Conservation (phyloP, 2,888 invertebrate genomes). For the Dynastes maya region DNA sequence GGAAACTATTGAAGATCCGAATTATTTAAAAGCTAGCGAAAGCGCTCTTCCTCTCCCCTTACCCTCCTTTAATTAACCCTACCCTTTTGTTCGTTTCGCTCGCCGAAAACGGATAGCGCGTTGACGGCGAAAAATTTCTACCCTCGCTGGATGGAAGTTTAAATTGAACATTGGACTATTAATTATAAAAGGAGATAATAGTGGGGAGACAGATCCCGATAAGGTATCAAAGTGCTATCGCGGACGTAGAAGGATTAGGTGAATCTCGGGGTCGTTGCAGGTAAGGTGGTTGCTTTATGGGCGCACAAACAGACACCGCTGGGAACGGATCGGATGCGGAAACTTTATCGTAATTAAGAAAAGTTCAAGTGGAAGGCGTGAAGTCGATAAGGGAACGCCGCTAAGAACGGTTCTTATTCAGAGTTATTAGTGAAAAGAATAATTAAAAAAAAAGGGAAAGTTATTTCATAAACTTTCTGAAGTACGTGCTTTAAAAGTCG, state of each 20-base stretch:
- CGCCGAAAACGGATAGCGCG: not conserved
- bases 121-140: constrained; percentile 10
- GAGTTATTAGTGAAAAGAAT: not conserved
- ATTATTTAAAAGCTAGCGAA: constrained; percentile 3
- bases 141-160: constrained; percentile 11
- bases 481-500: not conserved
- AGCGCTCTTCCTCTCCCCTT: not conserved
- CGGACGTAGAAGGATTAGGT: not conserved
- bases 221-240: constrained; percentile 25
- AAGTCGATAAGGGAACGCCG: not conserved
- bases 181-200: constrained; percentile 40
- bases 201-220: not conserved
- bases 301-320: not conserved
- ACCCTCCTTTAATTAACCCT: constrained; percentile 10
- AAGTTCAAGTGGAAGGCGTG: not conserved
- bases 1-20: not conserved
- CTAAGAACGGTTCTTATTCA: not conserved
- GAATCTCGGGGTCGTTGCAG: not conserved
- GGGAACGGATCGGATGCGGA: not conserved
- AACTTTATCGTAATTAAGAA: constrained; percentile 10
- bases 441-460: not conserved
- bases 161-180: constrained; percentile 39
- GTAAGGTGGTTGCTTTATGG: not conserved
- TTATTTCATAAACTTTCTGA: not conserved
- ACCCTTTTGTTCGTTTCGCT: not conserved